Evolutionary conservation across 2,888 invertebrate genomes (phyloP).

Genomic region (Cyclophora albipunctata): DNA sequence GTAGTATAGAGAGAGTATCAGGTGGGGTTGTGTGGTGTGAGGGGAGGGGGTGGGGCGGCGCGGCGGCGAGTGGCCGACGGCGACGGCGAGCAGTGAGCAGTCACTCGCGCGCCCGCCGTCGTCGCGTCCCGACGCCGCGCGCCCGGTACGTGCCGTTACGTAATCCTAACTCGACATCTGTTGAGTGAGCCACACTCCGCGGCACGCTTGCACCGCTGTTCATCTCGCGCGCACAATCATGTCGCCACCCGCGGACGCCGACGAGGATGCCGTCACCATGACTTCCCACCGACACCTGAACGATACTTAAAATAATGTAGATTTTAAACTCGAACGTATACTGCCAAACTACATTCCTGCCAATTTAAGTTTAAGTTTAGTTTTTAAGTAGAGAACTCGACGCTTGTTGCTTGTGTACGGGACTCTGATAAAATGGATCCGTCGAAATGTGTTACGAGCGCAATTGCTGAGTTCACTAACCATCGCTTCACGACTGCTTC

Average conservation of each 20-base stretch:
- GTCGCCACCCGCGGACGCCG: slow-evolving; percentile 36
- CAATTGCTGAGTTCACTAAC: slow-evolving; percentile 45
- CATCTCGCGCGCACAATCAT: slow-evolving; percentile 55
- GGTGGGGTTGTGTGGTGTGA: slow-evolving; percentile 21
- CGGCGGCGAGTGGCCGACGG: slow-evolving; percentile 18
- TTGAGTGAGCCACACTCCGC: slow-evolving; percentile 53
- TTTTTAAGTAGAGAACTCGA: slow-evolving; percentile 41
- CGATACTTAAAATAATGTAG: slow-evolving; percentile 48
- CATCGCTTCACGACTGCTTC: slow-evolving; percentile 49
- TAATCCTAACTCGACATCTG: slow-evolving; percentile 62
- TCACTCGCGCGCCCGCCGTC: slow-evolving; percentile 60
- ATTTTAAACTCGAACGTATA: slow-evolving; percentile 29
- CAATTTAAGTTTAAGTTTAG: slow-evolving; percentile 39
- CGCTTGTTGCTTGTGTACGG: slow-evolving; percentile 50
- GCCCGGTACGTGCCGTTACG: slow-evolving; percentile 55
- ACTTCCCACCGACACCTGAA: slow-evolving; percentile 37
- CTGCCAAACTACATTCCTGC: slow-evolving; percentile 43
- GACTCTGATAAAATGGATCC: slow-evolving; percentile 35
- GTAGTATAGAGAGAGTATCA: slow-evolving; percentile 26
- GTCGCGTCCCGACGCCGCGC: slow-evolving; percentile 49
- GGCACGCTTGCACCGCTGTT: slow-evolving; percentile 64
- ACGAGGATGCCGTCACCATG: slow-evolving; percentile 36
- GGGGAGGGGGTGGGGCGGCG: slow-evolving; percentile 19
- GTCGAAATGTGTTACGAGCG: slow-evolving; percentile 18
- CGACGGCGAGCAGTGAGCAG: slow-evolving; percentile 23